Conservation (phyloP, 2,888 invertebrate species). For the Drosophila prolongata region DNA sequence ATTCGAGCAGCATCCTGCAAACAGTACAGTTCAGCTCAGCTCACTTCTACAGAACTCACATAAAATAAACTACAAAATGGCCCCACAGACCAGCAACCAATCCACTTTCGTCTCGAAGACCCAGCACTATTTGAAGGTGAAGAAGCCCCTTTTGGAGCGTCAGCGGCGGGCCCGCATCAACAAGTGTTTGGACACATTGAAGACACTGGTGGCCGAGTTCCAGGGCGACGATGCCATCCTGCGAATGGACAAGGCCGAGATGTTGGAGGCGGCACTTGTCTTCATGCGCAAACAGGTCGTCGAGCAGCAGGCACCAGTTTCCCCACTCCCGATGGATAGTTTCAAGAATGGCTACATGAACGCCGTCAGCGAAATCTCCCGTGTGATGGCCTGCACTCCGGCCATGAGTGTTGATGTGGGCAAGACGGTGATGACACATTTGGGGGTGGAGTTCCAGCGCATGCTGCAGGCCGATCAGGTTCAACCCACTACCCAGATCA, state of each 20-base stretch:
- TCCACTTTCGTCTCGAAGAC: constrained; percentile 88
- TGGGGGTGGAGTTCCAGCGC: constrained; percentile 91
- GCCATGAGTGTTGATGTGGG: constrained; percentile 94
- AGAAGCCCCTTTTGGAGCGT: constrained; percentile 95
- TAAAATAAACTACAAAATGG: constrained; percentile 48
- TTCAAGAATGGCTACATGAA: constrained; percentile 95
- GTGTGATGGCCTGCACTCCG: constrained; percentile 92
- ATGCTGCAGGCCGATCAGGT: constrained; percentile 66
- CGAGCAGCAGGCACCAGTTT: constrained; percentile 85
- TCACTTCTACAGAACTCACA: constrained; percentile 1
- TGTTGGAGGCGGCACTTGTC: constrained; percentile 93
- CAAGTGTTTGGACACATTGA: constrained; percentile 94
- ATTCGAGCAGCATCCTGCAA: constrained; percentile 73
- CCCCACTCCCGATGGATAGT: constrained; percentile 87
- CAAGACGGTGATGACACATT: constrained; percentile 94
- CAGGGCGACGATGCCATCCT: constrained; percentile 95
- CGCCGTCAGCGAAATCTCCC: constrained; percentile 94
- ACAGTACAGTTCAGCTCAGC: constrained; percentile 56
- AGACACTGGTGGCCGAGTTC: constrained; percentile 91
- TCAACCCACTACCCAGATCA: constrained; percentile 18
- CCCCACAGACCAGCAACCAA: constrained; percentile 57
- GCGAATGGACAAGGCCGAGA: constrained; percentile 95
- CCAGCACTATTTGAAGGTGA: constrained; percentile 96
- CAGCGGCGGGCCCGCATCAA: constrained; percentile 95
- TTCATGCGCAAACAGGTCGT: constrained; percentile 88